Evolutionary conservation across 2,113 vertebrate genomes (phyloP).

Genomic region (Phoenicopterus ruber): DNA sequence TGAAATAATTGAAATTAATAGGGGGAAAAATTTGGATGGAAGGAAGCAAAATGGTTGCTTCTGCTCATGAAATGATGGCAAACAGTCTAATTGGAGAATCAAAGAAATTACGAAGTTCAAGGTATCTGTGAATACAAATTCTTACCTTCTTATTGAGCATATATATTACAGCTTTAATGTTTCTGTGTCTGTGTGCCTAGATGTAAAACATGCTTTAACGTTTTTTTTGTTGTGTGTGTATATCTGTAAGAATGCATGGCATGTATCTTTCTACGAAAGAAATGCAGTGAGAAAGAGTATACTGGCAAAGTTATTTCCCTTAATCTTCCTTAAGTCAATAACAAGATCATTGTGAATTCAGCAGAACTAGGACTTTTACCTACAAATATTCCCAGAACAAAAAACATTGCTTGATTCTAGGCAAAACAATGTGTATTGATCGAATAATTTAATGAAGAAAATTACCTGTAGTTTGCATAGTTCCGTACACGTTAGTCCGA

Average conservation of each 20-base stretch:
- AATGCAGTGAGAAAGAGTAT: background rate
- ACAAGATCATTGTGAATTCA: background rate
- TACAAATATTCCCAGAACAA: background rate
- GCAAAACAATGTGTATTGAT: background rate
- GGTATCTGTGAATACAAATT: background rate
- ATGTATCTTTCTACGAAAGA: background rate
- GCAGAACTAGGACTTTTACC: background rate
- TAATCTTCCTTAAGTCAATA: background rate
- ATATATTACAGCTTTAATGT: background rate
- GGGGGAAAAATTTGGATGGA: background rate
- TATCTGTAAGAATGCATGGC: background rate
- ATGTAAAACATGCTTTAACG: background rate
- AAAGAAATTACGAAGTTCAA: background rate
- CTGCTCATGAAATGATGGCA: background rate
- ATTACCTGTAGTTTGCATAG: background rate
- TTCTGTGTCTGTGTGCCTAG: background rate
- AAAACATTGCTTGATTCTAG: background rate
- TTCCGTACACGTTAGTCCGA: background rate
- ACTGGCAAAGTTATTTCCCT: background rate
- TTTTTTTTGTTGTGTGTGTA: fast-evolving
- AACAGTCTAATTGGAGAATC: background rate
- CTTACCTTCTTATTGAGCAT: background rate
- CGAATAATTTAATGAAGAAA: background rate
- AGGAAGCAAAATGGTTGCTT: background rate
- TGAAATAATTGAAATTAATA: background rate